Conservation (phyloP, 2,888 invertebrate species). For the Calliphora vomitoria region DNA sequence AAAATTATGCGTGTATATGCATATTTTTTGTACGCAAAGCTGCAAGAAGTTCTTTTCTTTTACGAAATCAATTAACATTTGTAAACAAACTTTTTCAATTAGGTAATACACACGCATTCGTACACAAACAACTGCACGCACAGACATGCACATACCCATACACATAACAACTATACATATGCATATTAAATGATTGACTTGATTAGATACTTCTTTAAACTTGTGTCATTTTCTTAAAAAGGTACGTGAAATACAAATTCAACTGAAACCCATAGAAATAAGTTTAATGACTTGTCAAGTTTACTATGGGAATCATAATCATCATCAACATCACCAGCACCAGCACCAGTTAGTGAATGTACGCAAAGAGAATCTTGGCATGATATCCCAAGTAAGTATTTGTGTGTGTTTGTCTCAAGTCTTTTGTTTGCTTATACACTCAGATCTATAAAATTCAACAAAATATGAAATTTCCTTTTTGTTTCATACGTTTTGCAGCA, state of each 20-base stretch:
- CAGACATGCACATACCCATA: neutral
- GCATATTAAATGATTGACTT: slow-evolving; percentile 56
- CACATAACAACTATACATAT: neutral
- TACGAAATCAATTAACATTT: slow-evolving; percentile 64
- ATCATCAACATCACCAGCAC: neutral
- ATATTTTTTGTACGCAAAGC: slow-evolving; percentile 23
- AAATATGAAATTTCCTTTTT: slow-evolving; percentile 58
- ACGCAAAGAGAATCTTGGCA: slow-evolving; percentile 17
- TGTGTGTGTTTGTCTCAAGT: slow-evolving; percentile 58
- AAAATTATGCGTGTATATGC: slow-evolving; percentile 68
- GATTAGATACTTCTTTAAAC: slow-evolving; percentile 47
- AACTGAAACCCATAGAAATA: slow-evolving; percentile 41
- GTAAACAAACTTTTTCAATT: slow-evolving; percentile 61
- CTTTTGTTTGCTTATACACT: slow-evolving; percentile 57
- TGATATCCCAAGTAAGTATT: neutral
- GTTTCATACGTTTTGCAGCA: slow-evolving; percentile 21
- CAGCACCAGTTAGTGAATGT: neutral
- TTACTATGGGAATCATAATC: slow-evolving; percentile 40
- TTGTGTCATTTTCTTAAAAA: slow-evolving; percentile 60
- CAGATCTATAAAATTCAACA: slow-evolving; percentile 66
- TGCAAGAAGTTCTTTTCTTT: slow-evolving; percentile 12
- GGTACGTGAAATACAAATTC: slow-evolving; percentile 55
- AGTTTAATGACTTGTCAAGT: slow-evolving; percentile 60
- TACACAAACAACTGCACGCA: neutral
- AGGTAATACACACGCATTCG: slow-evolving; percentile 6